Conservation (phyloP, 2,113 vertebrate species). For the Sinocyclocheilus anophthalmus region DNA sequence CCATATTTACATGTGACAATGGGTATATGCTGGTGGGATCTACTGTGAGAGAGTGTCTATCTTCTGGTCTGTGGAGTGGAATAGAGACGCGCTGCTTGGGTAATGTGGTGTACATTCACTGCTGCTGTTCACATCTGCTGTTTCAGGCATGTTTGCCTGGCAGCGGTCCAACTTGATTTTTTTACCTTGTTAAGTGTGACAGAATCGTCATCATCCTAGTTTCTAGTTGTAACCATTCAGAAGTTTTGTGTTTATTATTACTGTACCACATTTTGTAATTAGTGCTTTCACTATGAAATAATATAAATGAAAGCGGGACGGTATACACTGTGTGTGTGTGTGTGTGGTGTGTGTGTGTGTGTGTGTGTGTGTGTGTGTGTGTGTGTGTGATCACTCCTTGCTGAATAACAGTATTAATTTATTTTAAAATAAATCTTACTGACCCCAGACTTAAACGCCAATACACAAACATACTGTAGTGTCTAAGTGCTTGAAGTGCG, state of each 20-base stretch:
- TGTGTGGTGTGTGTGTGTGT: too few relatives aligned
- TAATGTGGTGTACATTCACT: slow-evolving; percentile 61
- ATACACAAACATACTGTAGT: background rate
- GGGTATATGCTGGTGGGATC: slow-evolving; percentile 96
- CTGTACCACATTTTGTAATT: background rate
- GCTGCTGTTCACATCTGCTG: slow-evolving; percentile 25
- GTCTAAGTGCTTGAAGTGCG: background rate
- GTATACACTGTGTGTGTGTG: too few relatives aligned
- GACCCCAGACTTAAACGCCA: background rate
- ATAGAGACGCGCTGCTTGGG: slow-evolving; percentile 92
- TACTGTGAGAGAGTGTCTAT: slow-evolving; percentile 92
- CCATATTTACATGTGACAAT: slow-evolving; percentile 92
- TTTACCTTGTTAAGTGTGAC: background rate
- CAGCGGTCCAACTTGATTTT: background rate
- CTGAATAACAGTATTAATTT: background rate
- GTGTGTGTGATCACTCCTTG: background rate
- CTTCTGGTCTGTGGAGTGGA: slow-evolving; percentile 97
- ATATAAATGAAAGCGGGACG: background rate
- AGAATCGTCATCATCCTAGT: background rate
- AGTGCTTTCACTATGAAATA: background rate
- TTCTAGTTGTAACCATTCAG: background rate
- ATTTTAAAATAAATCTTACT: background rate
- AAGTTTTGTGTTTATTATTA: background rate
- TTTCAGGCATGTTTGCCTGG: background rate
- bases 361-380: too few relatives aligned